These are phyloP conservation scores for Xenus cinereus DNA, from an alignment of 2,113 vertebrate genomes.

Conservation along the genomic window DNA sequence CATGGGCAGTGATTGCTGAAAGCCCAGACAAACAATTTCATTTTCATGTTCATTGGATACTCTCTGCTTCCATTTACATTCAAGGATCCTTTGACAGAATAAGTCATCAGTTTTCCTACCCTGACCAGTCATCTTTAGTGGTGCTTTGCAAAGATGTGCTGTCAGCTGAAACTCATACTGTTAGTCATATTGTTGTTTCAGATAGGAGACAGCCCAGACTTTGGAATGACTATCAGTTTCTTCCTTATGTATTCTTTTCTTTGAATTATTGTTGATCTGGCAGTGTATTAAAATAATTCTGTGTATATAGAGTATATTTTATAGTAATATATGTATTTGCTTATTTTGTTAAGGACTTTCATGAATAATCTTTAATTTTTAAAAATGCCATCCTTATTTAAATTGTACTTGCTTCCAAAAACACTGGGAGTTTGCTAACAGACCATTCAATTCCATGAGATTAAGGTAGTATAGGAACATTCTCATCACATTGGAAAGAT, in stretches of 20 bases:
- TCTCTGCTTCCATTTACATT: background rate
- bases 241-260: background rate
- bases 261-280: background rate
- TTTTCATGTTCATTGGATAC: background rate
- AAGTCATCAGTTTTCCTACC: background rate
- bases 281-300: background rate
- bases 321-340: background rate
- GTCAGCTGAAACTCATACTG: background rate
- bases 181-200: background rate
- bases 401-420: background rate
- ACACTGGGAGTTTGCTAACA: background rate
- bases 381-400: background rate
- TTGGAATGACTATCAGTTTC: background rate
- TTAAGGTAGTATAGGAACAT: background rate
- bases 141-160: background rate
- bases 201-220: too few species aligned
- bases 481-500: background rate
- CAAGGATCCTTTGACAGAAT: background rate
- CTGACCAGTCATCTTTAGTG: background rate
- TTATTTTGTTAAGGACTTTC: background rate
- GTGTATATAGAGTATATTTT: background rate
- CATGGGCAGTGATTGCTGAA: background rate
- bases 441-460: background rate
- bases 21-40: background rate
- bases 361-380: background rate